Evolutionary conservation across 2,113 vertebrate species (phyloP), one percentile per base, ranked within the genome.

Genomic region (Cyprinodon tularosa): DNA sequence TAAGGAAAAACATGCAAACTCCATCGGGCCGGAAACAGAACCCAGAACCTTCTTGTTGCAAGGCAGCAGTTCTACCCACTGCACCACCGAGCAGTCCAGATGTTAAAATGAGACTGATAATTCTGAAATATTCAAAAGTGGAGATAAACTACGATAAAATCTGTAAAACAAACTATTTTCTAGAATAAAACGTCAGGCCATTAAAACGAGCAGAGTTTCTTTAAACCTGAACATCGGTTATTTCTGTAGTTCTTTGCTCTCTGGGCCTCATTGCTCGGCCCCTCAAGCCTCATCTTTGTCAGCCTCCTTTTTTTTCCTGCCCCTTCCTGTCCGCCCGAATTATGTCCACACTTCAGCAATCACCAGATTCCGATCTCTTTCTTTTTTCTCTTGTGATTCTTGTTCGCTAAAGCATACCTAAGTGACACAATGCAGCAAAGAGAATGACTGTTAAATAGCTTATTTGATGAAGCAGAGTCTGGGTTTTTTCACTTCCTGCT

Each of bases 271-370:
- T 75, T 76, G 50, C 17, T 45, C 38, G 68, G 59, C 73, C 53
- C 50, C 47, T 75, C 73, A 50, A 59, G 72, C 63, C 62, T 71
- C 68, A 71, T 83, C 77, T 87, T 50, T 66, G 20, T 87, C 78
- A 68, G 22, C 15, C 53, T 75, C 53, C n/a, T 53, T 15, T 74
- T 53, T 20, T 76, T 59, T n/a, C 59, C 70, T 40, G 38, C n/a
- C 14, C 17, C 12, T 38, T 4, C 29, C 66, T 60, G 74, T 81
- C 78, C 53, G 64, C 42, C 65, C 62, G 62, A 76, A 11, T 78
- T n/a, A 22, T 13, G 57, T 68, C 73, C 71, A 12, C 0, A 50
- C 72, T 68, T 81, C 59, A 66, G 62, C 44, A 40, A 11, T 20
- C 22, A 17, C 48, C 15, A 42, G 60, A 36, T 6, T 37, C 65